A percentile compares a stretch with the other conserved stretches of the same genome.
Evolutionary conservation across 2,113 vertebrate genomes (phyloP).

Genomic region (Promerops cafer): DNA sequence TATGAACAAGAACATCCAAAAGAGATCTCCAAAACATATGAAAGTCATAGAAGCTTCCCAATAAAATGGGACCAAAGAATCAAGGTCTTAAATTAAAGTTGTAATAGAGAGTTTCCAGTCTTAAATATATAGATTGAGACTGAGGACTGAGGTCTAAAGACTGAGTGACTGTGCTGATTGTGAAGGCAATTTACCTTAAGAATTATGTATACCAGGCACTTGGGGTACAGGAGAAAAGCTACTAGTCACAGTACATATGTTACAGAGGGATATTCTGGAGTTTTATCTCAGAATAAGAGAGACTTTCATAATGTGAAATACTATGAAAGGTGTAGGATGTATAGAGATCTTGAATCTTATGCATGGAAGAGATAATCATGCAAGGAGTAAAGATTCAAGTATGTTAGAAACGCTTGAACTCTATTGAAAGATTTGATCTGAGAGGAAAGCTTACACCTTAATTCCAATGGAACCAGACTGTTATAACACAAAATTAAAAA

Average conservation of each 20-base stretch:
- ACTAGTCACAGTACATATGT: rapidly evolving
- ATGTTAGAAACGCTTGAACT: not conserved
- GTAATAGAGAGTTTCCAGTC: not conserved
- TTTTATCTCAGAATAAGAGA: not conserved
- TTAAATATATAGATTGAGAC: not conserved
- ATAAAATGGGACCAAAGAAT: not conserved
- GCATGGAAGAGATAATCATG: not conserved
- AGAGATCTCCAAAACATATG: not conserved
- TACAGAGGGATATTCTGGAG: not conserved
- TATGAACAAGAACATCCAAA: not conserved
- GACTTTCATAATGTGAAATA: not conserved
- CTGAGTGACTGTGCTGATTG: not conserved
- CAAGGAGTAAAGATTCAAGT: not conserved
- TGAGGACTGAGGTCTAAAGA: not conserved
- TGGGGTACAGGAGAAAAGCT: not conserved
- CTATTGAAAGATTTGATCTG: not conserved
- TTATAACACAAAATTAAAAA: not conserved
- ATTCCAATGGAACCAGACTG: not conserved
- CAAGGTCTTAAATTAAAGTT: not conserved
- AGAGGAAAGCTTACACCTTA: not conserved
- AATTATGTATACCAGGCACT: rapidly evolving
- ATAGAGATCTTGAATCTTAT: not conserved
- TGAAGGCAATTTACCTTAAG: not conserved
- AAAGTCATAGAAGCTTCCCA: not conserved
- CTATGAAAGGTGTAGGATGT: not conserved